Evolutionary conservation across 2,113 vertebrate genomes (phyloP), one percentile per base, ranked within the genome.

Genomic region (Hydropotes inermis): DNA sequence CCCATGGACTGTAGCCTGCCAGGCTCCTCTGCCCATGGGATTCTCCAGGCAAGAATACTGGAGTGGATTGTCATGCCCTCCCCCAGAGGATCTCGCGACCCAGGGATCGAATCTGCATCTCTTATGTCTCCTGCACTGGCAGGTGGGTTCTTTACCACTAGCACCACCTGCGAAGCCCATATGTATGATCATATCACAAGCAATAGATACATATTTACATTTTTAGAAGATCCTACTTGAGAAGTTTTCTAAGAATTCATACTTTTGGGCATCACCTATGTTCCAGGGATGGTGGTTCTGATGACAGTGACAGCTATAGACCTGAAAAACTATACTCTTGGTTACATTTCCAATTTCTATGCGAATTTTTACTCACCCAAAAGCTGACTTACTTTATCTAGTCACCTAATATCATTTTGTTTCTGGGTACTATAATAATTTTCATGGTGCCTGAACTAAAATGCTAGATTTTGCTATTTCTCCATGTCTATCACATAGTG

Each of bases 21-120:
- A 70, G 67, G 67, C 67, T 70, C 19, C 67, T 23, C 67, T 70
- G 67, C 23, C n/a, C 67, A 70, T 39, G n/a, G n/a, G n/a, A 70
- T 2, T 39, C 67, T 70, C 67, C n/a, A 70, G 67, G 21, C n/a
- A 39, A 39, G 67, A 12, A 12, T 36, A 12, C 67, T 36, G 67
- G 14, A 70, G 67, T 70, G 67, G 67, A 12, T 5, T 36, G n/a
- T n/a, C 19, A 23, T 39, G 67, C 5, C n/a, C n/a, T 70, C n/a
- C 67, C 5, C n/a, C 67, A 70, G 67, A 4, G 64, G n/a, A 36
- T 70, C 19, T 5, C 0, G 5, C 0, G 1, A 36, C n/a, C n/a
- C n/a, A 36, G 67, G n/a, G n/a, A 36, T 36, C 19, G 9, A 23
- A 23, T 23, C 67, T 39, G n/a, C 30, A 64, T 64, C 60, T 64